These are phyloP conservation scores for Bombus cullumanus DNA, from an alignment of 1,140 invertebrate species.

Conservation along the genomic window DNA sequence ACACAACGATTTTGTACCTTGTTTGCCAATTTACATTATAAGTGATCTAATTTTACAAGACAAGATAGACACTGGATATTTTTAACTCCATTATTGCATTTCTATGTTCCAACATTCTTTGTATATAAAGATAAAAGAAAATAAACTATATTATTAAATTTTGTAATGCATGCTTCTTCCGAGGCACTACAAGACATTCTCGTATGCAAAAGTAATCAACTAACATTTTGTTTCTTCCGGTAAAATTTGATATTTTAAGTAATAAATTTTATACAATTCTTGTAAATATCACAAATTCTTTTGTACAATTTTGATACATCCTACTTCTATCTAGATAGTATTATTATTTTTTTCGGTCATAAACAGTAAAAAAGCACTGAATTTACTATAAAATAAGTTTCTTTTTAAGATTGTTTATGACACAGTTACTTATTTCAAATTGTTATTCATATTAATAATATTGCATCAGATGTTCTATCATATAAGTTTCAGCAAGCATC, in stretches of 20 bases:
- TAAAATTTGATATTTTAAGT: neutral
- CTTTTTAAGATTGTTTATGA: neutral
- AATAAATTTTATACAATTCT: neutral
- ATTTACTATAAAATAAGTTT: neutral
- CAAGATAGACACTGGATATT: neutral
- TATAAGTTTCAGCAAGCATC: neutral
- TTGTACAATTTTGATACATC: neutral
- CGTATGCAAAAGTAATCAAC: neutral
- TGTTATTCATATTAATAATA: neutral
- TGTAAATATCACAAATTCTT: slow-evolving; percentile 8
- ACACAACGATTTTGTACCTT: slow-evolving; percentile 16
- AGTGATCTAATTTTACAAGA: neutral
- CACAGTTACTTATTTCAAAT: neutral
- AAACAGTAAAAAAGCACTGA: neutral
- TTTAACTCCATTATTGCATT: neutral
- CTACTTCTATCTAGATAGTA: neutral
- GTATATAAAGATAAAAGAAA: neutral
- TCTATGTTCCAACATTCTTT: neutral
- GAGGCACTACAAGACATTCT: neutral
- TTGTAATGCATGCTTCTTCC: neutral
- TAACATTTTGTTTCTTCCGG: neutral
- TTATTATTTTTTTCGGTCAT: neutral
- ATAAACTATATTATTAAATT: neutral
- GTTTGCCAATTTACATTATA: slow-evolving; percentile 1
- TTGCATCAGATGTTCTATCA: neutral